Evolutionary conservation across 2,113 vertebrate genomes (phyloP), one percentile per base, ranked within the genome.

Genomic region (Anser brachyrhynchus): DNA sequence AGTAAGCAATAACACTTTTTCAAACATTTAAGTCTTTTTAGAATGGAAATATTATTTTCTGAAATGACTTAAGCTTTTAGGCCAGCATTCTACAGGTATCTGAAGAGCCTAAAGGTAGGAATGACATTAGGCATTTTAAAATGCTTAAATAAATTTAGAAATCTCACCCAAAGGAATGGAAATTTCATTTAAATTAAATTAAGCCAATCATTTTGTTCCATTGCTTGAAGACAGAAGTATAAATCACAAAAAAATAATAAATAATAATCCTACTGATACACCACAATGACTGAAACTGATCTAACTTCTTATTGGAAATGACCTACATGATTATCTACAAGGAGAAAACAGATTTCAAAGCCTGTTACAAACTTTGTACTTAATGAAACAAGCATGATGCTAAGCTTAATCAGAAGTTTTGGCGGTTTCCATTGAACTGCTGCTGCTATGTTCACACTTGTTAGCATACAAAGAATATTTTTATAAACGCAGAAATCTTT

Each of bases 111-210:
- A 57, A 89, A 91, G 51, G 26, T 18, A 95, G 69, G 41, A 91
- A 90, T 74, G 46, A 64, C 26, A 75, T 57, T 11, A 87, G 8
- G 10, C 7, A 76, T 76, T 82, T 93, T 33, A 20, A 82, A 92
- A 65, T 79, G 35, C 35, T 88, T 83, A 74, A 85, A 76, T 61
- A 76, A 83, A 79, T 65, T 65, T 43, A 52, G 26, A 91, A 79
- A 79, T 70, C 26, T 76, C 35, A 6, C 69, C 29, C 5, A 79
- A 79, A 85, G 43, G 13, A 87, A 89, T 69, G 78, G 0, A 78
- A 83, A 85, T 85, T 83, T 85, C 29, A 85, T 90, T 95, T 82
- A 69, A 82, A 91, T 74, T 54, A 59, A 91, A 89, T 92, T 72
- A 89, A 69, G 33, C 5, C 26, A 58, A 76, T 66, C 21, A 10